Evolutionary conservation across 2,797 vertebrate species (phyloP).

Genomic region (Pangasius mekongensis): DNA sequence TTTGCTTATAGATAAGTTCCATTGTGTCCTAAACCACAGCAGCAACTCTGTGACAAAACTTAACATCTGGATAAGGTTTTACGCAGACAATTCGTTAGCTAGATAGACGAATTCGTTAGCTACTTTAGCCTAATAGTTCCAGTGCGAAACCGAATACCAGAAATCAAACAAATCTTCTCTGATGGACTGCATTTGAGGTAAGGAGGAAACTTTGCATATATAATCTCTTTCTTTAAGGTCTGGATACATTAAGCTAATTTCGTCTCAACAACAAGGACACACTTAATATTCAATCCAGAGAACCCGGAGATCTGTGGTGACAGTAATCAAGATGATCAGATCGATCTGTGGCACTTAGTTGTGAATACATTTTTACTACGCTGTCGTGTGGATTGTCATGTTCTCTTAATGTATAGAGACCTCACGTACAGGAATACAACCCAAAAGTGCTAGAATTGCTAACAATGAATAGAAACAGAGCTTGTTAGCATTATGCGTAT

Average conservation of each 20-base stretch:
- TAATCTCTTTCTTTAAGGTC: not conserved
- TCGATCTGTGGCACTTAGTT: not conserved
- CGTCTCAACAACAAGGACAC: not conserved
- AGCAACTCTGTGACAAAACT: not conserved
- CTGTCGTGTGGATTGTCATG: not conserved
- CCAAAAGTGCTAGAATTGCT: slow-evolving; percentile 26
- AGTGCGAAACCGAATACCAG: not conserved
- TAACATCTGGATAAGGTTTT: not conserved
- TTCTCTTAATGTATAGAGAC: slow-evolving; percentile 13
- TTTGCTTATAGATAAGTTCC: not conserved
- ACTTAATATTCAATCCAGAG: not conserved
- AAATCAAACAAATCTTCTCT: not conserved
- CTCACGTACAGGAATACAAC: not conserved
- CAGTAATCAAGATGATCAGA: not conserved
- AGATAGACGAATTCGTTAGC: not conserved
- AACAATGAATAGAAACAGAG: slow-evolving; percentile 20
- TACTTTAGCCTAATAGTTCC: not conserved
- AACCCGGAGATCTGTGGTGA: not conserved
- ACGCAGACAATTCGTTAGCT: not conserved
- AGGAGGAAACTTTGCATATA: not conserved
- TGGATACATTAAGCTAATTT: slow-evolving; percentile 1
- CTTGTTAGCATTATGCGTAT: slow-evolving; percentile 26
- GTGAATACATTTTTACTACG: not conserved
- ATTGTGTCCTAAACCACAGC: no score
- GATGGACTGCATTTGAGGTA: not conserved